Evolutionary conservation across 2,888 invertebrate species (phyloP), one percentile per base, ranked within the genome.

Genomic region (Gandaritis pyraliata): DNA sequence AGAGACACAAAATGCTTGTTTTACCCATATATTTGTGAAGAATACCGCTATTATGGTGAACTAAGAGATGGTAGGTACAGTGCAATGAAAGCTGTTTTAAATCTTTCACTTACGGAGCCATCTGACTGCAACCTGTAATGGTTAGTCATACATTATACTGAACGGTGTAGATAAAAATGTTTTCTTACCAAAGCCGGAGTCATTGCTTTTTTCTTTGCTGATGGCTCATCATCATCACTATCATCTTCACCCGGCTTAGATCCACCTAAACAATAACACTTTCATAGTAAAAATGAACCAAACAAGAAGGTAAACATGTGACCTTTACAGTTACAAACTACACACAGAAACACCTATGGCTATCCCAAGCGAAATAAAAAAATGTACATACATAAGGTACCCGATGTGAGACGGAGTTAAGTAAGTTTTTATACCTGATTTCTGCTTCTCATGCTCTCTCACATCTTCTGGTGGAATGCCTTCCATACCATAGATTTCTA

Each of bases 401-500:
- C 85, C 80, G 82, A 80, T 70, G 76, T 82, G 80, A 76, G 81
- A 75, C 73, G 77, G 69, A 70, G 72, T 61, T 68, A 72, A 77
- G 80, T 74, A 62, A 58, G 50, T 61, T 61, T 87, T 86, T 88
- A 90, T 91, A 93, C 93, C 93, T 89, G 94, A 93, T 83, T 97
- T 96, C 83, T 97, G 96, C 76, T 96, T 95, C 90, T 99, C 98
- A 90, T 99, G 99, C 83, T 98, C 98, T 84, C 96, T 96, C 68
- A 98, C 87, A 93, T 99, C 99, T 77, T 97, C 97, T 58, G 97
- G 95, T 33, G 99, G 99, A 80, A 99, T 99, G 75, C 99, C 99
- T 94, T 99, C 99, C 99, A 99, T 99, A 73, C 99, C 99, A 94
- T 99, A 99, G 82, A 99, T 99, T 94, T 99, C 99, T 87, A 99